A percentile compares a stretch with the other conserved stretches of the same genome.
Conservation (phyloP, 2,797 vertebrate genomes). For the Schizopygopsis malacanthus region DNA sequence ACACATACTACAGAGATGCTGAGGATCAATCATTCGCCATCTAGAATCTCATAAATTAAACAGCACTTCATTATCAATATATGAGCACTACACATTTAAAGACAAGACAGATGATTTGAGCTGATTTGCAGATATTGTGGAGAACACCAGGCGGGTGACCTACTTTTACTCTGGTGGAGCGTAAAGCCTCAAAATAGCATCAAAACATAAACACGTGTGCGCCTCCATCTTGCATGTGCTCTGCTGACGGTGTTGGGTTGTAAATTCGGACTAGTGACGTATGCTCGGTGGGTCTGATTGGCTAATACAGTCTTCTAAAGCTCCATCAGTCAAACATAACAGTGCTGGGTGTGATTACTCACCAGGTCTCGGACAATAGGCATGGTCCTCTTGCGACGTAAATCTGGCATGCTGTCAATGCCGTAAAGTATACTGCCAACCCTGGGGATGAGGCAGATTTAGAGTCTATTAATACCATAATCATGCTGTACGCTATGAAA, state of each 20-base stretch:
- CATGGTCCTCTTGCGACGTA: slow-evolving; percentile 94
- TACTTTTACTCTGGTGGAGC: slow-evolving; percentile 36
- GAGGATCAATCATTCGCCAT: slow-evolving; percentile 5
- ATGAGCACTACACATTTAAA: slow-evolving; percentile 31
- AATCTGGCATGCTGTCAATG: slow-evolving; percentile 99
- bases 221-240: slow-evolving; percentile 22
- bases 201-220: slow-evolving; percentile 44
- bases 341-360: slow-evolving; percentile 79
- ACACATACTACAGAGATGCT: slow-evolving; percentile 35
- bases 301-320: slow-evolving; percentile 57
- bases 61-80: slow-evolving; percentile 16
- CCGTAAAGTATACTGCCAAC: slow-evolving; percentile 91
- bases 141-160: slow-evolving; percentile 35
- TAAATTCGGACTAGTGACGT: slow-evolving; percentile 56
- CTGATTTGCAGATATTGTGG: slow-evolving; percentile 24
- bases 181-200: slow-evolving; percentile 48
- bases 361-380: slow-evolving; percentile 98
- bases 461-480: slow-evolving; percentile 85
- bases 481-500: slow-evolving; percentile 74
- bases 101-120: slow-evolving; percentile 39
- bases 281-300: slow-evolving; percentile 62
- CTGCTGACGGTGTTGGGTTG: neutral
- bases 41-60: slow-evolving; percentile 41
- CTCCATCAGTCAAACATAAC: slow-evolving; percentile 73
- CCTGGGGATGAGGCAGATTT: slow-evolving; percentile 85